Evolutionary conservation across 2,113 vertebrate genomes (phyloP).

Genomic region (Lota lota): DNA sequence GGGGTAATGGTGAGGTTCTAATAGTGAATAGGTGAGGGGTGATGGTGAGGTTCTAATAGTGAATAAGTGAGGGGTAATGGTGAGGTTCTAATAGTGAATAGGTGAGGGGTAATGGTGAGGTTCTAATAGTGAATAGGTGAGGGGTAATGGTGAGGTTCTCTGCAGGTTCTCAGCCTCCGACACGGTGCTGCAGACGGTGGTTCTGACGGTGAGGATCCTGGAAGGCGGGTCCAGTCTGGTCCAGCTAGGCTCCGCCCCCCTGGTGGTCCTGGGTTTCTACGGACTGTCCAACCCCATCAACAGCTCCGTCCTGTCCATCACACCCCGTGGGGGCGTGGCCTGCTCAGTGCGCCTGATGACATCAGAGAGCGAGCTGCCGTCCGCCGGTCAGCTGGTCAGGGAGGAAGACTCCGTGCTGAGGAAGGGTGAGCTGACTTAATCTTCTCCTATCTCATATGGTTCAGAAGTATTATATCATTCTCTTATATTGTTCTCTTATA

Average conservation of each 20-base stretch:
- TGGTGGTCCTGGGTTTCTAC: conserved; percentile 73
- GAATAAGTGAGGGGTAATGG: no score
- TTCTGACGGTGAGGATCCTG: conserved; percentile 58
- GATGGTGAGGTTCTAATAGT: not conserved
- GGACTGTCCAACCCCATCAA: conserved; percentile 68
- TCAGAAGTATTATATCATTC: not conserved
- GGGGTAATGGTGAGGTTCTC: not conserved
- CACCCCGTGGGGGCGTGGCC: not conserved
- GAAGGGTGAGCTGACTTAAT: conserved; percentile 59
- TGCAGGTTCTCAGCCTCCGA: conserved; percentile 75
- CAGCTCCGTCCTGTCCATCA: conserved; percentile 60
- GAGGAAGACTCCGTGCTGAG: conserved; percentile 51
- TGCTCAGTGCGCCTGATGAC: conserved; percentile 61
- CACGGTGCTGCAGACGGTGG: conserved; percentile 65
- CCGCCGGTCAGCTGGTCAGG: conserved; percentile 60
- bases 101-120: not conserved
- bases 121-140: not conserved
- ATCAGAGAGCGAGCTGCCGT: conserved; percentile 52
- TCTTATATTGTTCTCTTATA: no score
- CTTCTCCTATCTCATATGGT: no score
- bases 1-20: not conserved
- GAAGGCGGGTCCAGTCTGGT: conserved; percentile 50
- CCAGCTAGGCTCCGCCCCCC: conserved; percentile 53
- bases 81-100: not conserved
- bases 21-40: not conserved